Percentiles rank a stretch among this genome's conserved stretches.
phyloP scores from a whole-genome alignment of 2,797 vertebrate species.

The Nyctibius grandis region DNA sequence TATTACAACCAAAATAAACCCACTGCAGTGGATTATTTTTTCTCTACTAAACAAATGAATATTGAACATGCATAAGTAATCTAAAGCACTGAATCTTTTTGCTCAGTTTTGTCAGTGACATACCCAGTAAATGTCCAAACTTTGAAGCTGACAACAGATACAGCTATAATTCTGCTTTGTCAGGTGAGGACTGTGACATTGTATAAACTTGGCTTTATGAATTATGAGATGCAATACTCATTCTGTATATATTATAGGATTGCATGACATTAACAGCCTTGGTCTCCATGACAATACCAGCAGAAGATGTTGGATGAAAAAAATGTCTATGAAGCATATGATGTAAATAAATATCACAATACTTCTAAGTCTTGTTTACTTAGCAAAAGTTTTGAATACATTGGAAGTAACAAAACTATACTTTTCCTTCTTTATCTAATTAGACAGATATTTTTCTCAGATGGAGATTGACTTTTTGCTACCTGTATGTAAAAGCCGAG shows the following conservation, averaged over 20 bases:
- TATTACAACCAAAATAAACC: conserved; percentile 12
- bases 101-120: not conserved
- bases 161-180: not conserved
- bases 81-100: not conserved
- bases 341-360: conserved; percentile 2
- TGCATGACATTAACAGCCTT: conserved; percentile 12
- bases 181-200: not conserved
- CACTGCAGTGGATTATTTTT: not conserved
- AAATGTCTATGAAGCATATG: not conserved
- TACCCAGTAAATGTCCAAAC: not conserved
- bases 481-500: not conserved
- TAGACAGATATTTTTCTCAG: not conserved
- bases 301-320: not conserved
- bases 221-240: conserved; percentile 6
- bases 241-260: not conserved
- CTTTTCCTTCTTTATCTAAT: not conserved
- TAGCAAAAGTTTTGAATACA: not conserved
- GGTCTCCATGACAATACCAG: conserved; percentile 49
- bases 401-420: not conserved
- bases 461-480: not conserved
- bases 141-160: not conserved
- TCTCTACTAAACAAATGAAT: not conserved
- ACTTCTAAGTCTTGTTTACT: not conserved
- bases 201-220: not conserved
- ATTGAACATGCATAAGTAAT: conserved; percentile 7